A percentile compares a stretch with the other conserved stretches of the same genome.
Conservation (phyloP, 2,797 vertebrate species). For the Amblyraja radiata region DNA sequence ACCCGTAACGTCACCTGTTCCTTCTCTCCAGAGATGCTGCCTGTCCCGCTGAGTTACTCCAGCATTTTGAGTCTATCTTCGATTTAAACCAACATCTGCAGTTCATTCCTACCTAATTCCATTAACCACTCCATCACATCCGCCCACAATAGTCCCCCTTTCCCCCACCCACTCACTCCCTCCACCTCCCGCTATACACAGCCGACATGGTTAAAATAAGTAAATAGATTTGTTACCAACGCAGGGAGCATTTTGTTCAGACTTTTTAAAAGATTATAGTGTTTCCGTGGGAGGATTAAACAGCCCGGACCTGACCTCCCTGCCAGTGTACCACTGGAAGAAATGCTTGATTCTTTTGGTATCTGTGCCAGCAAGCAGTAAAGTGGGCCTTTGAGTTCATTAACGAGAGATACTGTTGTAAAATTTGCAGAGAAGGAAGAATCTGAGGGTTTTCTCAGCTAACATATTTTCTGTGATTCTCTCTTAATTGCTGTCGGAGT, state of each 20-base stretch:
- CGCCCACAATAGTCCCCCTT: no score
- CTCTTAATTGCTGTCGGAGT: constrained; percentile 28
- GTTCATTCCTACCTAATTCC: background rate
- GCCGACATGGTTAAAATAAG: background rate
- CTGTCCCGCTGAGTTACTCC: no score
- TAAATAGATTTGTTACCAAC: constrained; percentile 41
- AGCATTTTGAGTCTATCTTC: no score
- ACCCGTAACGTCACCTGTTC: no score
- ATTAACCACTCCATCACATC: background rate
- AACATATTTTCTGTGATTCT: constrained; percentile 4
- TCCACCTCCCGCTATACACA: background rate
- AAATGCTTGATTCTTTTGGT: background rate
- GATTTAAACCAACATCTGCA: no score
- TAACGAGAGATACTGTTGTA: background rate
- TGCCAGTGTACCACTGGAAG: constrained; percentile 43
- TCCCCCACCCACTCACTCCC: background rate
- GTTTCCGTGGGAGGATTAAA: background rate
- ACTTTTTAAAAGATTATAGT: constrained; percentile 29
- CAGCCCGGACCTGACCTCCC: constrained; percentile 44
- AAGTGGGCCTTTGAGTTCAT: constrained; percentile 26
- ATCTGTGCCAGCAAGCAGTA: background rate
- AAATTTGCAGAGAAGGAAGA: constrained; percentile 4
- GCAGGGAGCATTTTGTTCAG: constrained; percentile 44
- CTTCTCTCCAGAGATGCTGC: no score
- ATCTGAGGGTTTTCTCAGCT: background rate